phyloP scores from a whole-genome alignment of 2,888 invertebrate genomes.

The Antheraea yamamai region DNA sequence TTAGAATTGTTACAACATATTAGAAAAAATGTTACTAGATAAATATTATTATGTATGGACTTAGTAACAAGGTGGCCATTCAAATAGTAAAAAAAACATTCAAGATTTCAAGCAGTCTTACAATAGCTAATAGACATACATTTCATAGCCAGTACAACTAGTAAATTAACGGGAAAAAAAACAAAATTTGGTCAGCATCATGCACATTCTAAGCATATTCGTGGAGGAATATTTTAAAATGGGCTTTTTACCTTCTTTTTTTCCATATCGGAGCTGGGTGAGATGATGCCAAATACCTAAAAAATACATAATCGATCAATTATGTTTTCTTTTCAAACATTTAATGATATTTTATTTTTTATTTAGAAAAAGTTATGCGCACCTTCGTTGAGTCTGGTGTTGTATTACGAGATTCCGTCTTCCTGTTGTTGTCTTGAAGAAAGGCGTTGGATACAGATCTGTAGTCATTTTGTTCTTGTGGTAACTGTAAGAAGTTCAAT shows the following conservation, averaged over 20 bases:
- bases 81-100: background rate
- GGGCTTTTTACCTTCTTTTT: slow-evolving; percentile 30
- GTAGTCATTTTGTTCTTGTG: slow-evolving; percentile 66
- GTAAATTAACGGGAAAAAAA: background rate
- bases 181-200: background rate
- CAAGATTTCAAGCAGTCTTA: background rate
- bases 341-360: background rate
- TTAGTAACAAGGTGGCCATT: slow-evolving; percentile 1
- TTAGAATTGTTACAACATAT: background rate
- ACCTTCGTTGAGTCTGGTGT: slow-evolving; percentile 75
- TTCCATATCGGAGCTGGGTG: slow-evolving; percentile 30
- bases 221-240: too few species aligned
- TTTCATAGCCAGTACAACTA: background rate
- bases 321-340: background rate
- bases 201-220: background rate
- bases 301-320: slow-evolving; percentile 21
- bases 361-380: slow-evolving; percentile 15
- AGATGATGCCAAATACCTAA: slow-evolving; percentile 36
- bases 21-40: background rate
- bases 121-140: background rate
- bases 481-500: slow-evolving; percentile 50
- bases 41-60: background rate
- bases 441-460: slow-evolving; percentile 74
- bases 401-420: slow-evolving; percentile 65
- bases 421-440: slow-evolving; percentile 70